Conservation (phyloP, 2,113 vertebrate genomes). For the Rhizomys pruinosus region DNA sequence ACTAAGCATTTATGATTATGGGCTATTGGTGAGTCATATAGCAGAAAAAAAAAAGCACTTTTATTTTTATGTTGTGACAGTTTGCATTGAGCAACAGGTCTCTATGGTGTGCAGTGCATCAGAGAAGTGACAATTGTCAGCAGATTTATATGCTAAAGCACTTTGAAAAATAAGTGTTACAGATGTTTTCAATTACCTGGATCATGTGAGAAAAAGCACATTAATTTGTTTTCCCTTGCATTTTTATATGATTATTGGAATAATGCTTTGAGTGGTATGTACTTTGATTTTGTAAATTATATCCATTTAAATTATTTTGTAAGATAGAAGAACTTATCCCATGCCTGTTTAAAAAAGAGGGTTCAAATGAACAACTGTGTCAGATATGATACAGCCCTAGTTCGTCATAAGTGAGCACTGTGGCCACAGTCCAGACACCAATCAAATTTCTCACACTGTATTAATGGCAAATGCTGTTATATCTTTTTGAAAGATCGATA, state of each 20-base stretch:
- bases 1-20: not conserved
- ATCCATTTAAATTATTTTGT: not conserved
- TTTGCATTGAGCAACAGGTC: not conserved
- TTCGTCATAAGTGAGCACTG: not conserved
- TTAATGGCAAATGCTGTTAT: not conserved
- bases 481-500: not conserved
- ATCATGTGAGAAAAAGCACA: not conserved
- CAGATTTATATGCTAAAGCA: not conserved
- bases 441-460: not conserved
- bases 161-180: not conserved
- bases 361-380: not conserved
- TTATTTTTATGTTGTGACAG: not conserved
- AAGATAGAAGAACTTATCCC: not conserved
- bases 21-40: not conserved
- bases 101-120: not conserved
- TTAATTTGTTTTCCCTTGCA: not conserved
- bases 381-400: not conserved
- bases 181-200: not conserved
- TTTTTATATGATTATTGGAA: not conserved
- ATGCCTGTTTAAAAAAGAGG: not conserved
- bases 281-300: not conserved
- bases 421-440: too few relatives aligned
- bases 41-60: not conserved
- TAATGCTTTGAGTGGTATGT: not conserved
- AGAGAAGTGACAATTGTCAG: not conserved